Conservation (phyloP, 2,888 invertebrate genomes). For the Lasioglossum figueresi region DNA sequence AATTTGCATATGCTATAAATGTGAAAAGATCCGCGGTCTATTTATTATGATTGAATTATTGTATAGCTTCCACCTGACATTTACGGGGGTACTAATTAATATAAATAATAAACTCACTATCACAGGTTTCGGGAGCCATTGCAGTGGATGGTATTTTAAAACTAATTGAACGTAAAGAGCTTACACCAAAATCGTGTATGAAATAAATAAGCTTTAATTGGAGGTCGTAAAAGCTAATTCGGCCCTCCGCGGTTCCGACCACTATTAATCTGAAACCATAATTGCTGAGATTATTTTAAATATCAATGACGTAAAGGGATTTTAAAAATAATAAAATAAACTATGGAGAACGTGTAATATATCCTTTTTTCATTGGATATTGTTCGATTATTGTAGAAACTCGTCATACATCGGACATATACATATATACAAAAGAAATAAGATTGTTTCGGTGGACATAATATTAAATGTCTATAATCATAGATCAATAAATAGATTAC, state of each 20-base stretch:
- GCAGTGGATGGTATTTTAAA: slow-evolving; percentile 83
- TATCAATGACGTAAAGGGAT: not conserved
- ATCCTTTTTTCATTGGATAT: not conserved
- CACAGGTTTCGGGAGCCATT: slow-evolving; percentile 46
- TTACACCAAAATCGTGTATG: slow-evolving; percentile 85
- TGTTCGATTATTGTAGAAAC: not conserved
- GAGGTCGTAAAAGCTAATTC: slow-evolving; percentile 87
- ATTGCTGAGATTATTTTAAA: not conserved
- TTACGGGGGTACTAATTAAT: not conserved
- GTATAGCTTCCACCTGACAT: not conserved
- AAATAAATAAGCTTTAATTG: slow-evolving; percentile 86
- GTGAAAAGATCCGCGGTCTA: no score
- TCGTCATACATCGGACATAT: not conserved
- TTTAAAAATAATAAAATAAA: no score
- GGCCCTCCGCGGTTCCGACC: slow-evolving; percentile 85
- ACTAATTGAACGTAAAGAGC: slow-evolving; percentile 85
- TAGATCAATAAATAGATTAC: slow-evolving; percentile 54
- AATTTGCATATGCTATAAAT: no score
- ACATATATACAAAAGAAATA: no score
- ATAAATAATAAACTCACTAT: slow-evolving; percentile 39
- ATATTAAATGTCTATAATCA: not conserved
- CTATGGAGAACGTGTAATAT: no score
- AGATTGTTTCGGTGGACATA: no score
- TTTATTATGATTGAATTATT: not conserved
- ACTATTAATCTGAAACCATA: slow-evolving; percentile 84